Conservation (phyloP, 1,140 invertebrate genomes). For the Gyrodactylus salaris region DNA sequence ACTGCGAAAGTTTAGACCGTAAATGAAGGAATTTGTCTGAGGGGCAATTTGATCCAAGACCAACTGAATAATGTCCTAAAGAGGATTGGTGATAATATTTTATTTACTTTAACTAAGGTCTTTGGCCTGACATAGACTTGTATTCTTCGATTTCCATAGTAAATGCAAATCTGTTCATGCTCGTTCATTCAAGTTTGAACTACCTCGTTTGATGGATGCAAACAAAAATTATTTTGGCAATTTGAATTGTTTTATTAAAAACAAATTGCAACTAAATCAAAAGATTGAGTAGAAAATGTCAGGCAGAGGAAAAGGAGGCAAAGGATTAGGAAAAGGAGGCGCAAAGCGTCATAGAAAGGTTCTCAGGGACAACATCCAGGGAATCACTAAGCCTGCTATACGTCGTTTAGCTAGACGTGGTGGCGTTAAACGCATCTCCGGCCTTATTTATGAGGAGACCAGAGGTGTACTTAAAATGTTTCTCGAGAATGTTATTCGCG, state of each 20-base stretch:
- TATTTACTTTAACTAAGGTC: not conserved
- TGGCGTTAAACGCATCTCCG: slow-evolving; percentile 38
- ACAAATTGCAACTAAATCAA: not conserved
- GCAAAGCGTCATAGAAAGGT: slow-evolving; percentile 18
- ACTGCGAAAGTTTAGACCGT: not conserved
- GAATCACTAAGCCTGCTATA: slow-evolving; percentile 33
- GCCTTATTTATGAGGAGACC: slow-evolving; percentile 36
- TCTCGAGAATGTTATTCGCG: slow-evolving; percentile 42
- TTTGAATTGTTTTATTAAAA: not conserved
- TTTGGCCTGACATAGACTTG: not conserved
- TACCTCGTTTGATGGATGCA: too few species aligned
- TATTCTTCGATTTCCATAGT: too few species aligned
- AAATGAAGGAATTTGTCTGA: not conserved
- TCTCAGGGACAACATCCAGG: slow-evolving; percentile 36
- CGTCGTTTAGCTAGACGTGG: slow-evolving; percentile 33
- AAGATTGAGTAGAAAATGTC: slow-evolving; percentile 11
- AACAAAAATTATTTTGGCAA: not conserved
- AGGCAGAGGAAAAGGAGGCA: slow-evolving; percentile 16
- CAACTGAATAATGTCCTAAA: not conserved
- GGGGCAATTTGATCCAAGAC: not conserved
- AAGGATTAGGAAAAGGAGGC: slow-evolving; percentile 15
- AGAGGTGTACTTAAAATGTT: slow-evolving; percentile 39
- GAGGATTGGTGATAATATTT: not conserved
- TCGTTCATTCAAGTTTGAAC: too few species aligned
- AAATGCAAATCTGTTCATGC: too few species aligned